phyloP scores from a whole-genome alignment of 30 jellyfish, hydroid and myxozoan species.

The Clytia hemisphaerica region DNA sequence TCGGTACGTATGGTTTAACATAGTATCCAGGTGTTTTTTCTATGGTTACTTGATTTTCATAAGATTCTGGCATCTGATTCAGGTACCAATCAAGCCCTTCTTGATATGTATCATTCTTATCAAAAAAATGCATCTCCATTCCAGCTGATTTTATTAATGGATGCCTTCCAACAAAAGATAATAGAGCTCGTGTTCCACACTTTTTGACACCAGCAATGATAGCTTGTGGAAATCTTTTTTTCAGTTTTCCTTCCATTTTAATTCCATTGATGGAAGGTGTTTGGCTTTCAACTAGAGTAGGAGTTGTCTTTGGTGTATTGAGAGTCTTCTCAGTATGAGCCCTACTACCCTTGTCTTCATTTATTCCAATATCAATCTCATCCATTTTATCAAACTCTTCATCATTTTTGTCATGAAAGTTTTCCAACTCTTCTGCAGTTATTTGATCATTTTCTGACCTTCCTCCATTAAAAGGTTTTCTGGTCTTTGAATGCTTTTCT shows the following conservation, averaged over 20 bases:
- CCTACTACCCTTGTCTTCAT: not conserved
- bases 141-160: slow-evolving; percentile 48
- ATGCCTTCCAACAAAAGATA: slow-evolving; percentile 71
- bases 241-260: not conserved
- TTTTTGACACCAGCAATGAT: slow-evolving; percentile 86
- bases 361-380: not conserved
- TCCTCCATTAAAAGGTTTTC: too few species aligned
- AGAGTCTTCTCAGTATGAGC: not conserved
- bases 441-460: slow-evolving; percentile 14
- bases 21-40: slow-evolving; percentile 90
- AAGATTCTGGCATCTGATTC: slow-evolving; percentile 64
- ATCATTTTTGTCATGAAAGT: slow-evolving; percentile 7
- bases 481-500: too few species aligned
- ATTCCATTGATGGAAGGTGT: not conserved
- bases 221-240: slow-evolving; percentile 57
- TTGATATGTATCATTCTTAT: slow-evolving; percentile 35
- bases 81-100: slow-evolving; percentile 58
- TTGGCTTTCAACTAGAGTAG: not conserved
- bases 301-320: too few species aligned
- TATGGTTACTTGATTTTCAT: slow-evolving; percentile 50
- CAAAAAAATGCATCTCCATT: slow-evolving; percentile 84
- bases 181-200: slow-evolving; percentile 89
- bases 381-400: not conserved
- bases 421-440: not conserved
- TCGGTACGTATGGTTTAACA: slow-evolving; percentile 50